Conservation (phyloP, 2,888 invertebrate species). For the Hipparchia semele region DNA sequence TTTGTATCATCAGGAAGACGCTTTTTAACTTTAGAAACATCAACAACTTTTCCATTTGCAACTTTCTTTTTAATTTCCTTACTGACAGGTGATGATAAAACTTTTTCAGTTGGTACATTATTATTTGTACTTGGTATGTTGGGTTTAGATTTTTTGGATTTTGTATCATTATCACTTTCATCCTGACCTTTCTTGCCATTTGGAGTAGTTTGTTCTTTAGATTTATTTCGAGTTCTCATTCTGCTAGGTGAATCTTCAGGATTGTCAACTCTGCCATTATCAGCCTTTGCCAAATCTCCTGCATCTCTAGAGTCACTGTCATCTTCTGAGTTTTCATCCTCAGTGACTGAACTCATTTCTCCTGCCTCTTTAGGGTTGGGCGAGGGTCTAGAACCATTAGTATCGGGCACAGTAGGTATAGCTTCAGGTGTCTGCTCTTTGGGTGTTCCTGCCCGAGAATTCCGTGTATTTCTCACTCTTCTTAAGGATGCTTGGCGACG, state of each 20-base stretch:
- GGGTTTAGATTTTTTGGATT: slow-evolving; percentile 69
- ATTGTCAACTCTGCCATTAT: slow-evolving; percentile 88
- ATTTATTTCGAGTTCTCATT: slow-evolving; percentile 94
- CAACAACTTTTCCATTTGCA: slow-evolving; percentile 72
- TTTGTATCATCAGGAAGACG: slow-evolving; percentile 82
- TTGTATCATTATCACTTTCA: slow-evolving; percentile 77
- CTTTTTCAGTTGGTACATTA: slow-evolving; percentile 65
- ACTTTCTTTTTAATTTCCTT: slow-evolving; percentile 76
- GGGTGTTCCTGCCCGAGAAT: slow-evolving; percentile 91
- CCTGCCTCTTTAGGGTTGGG: slow-evolving; percentile 87
- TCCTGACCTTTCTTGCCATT: slow-evolving; percentile 75
- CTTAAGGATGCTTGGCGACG: slow-evolving; percentile 93
- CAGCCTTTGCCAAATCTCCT: slow-evolving; percentile 91
- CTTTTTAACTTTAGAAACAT: slow-evolving; percentile 83
- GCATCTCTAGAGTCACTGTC: slow-evolving; percentile 97
- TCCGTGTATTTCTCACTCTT: slow-evolving; percentile 93
- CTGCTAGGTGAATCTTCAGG: slow-evolving; percentile 93
- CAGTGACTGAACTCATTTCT: slow-evolving; percentile 91
- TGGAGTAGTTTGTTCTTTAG: slow-evolving; percentile 87
- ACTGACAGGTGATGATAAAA: slow-evolving; percentile 66
- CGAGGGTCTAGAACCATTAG: slow-evolving; percentile 83
- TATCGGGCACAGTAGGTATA: slow-evolving; percentile 76
- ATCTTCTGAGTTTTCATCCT: slow-evolving; percentile 96
- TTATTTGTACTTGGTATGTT: slow-evolving; percentile 71
- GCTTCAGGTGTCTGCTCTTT: slow-evolving; percentile 88